phyloP scores from a whole-genome alignment of 2,888 invertebrate genomes.

The Hylaea fasciaria region DNA sequence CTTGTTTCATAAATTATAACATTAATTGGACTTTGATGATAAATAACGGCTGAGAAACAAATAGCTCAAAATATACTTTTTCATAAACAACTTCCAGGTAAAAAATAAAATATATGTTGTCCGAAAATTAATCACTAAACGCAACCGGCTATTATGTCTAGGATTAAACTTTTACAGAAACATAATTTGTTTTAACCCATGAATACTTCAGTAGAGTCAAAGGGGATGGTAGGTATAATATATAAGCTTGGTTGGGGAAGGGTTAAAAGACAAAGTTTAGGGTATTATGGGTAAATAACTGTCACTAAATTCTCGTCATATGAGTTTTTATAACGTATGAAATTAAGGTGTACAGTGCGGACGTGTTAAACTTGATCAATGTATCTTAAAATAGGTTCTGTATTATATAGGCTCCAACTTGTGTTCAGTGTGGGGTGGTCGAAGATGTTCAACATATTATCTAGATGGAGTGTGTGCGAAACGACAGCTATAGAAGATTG shows the following conservation, averaged over 20 bases:
- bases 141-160: not conserved
- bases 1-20: too few species aligned
- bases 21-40: too few species aligned
- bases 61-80: too few species aligned
- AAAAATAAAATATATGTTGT: too few species aligned
- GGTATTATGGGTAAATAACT: slow-evolving; percentile 31
- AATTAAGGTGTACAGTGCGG: slow-evolving; percentile 3
- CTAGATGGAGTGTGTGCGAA: too few species aligned
- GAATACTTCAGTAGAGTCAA: slow-evolving; percentile 22
- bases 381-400: too few species aligned
- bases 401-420: not conserved
- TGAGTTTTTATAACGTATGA: slow-evolving; percentile 24
- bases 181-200: slow-evolving; percentile 21
- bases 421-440: too few species aligned
- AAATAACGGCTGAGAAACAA: too few species aligned
- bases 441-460: too few species aligned
- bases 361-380: not conserved
- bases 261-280: slow-evolving; percentile 31
- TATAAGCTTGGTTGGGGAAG: slow-evolving; percentile 24
- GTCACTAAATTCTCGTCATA: slow-evolving; percentile 23
- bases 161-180: slow-evolving; percentile 8
- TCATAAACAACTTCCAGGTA: too few species aligned
- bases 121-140: too few species aligned
- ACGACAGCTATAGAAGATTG: too few species aligned
- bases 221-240: slow-evolving; percentile 16